Conservation (phyloP, 2,888 invertebrate species). For the Microchrysa polita region DNA sequence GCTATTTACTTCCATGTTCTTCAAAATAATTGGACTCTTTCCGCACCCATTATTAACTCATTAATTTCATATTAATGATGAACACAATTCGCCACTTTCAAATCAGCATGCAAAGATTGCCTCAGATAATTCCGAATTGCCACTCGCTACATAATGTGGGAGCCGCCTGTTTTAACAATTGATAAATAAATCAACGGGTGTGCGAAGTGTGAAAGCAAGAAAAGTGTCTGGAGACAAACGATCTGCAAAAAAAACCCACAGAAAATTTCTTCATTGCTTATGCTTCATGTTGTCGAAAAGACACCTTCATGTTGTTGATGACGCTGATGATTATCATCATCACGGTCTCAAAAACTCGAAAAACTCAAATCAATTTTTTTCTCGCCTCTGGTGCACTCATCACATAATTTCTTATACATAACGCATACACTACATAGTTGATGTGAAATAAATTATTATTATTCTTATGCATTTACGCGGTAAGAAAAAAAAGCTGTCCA, state of each 20-base stretch:
- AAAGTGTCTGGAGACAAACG: constrained; percentile 4
- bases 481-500: constrained; percentile 9
- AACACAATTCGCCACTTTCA: constrained; percentile 14
- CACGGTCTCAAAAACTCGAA: constrained; percentile 18
- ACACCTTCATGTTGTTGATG: constrained; percentile 13
- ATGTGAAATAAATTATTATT: constrained; percentile 40
- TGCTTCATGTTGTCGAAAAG: constrained; percentile 10
- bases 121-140: constrained; percentile 14
- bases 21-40: not conserved
- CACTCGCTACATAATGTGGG: constrained; percentile 23
- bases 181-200: constrained; percentile 30
- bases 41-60: constrained; percentile 22
- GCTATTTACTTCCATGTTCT: no score
- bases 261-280: constrained; percentile 31
- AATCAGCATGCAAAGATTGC: constrained; percentile 28
- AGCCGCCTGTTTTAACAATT: constrained; percentile 23
- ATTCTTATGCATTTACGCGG: constrained; percentile 4
- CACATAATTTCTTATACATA: constrained; percentile 8
- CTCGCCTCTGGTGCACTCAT: constrained; percentile 32
- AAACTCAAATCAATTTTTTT: constrained; percentile 37
- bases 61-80: constrained; percentile 26
- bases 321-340: constrained; percentile 14
- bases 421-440: not conserved
- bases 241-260: not conserved
- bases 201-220: constrained; percentile 5